Conservation (phyloP, 1,140 invertebrate genomes). For the Onthophagus taurus region DNA sequence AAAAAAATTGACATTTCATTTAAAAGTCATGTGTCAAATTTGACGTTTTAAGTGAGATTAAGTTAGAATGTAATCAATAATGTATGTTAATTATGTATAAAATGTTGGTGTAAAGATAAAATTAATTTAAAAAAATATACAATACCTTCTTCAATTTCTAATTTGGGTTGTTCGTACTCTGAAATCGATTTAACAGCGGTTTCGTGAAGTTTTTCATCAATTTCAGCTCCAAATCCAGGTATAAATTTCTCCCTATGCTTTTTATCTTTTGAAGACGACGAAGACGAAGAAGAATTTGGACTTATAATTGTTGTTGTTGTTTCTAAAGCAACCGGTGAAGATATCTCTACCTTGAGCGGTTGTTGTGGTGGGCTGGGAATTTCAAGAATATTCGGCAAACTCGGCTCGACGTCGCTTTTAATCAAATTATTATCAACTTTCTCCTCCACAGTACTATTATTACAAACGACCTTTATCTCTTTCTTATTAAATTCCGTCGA, state of each 20-base stretch:
- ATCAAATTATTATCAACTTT: constrained; percentile 11
- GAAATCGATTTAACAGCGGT: constrained; percentile 69
- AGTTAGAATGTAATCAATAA: too few species aligned
- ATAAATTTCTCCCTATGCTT: constrained; percentile 54
- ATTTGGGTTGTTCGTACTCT: constrained; percentile 40
- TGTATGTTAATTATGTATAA: too few species aligned
- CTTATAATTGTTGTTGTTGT: constrained; percentile 44
- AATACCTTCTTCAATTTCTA: constrained; percentile 37
- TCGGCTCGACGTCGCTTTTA: constrained; percentile 18
- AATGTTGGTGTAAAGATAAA: too few species aligned
- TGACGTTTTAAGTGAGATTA: too few species aligned
- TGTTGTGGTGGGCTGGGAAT: constrained; percentile 28
- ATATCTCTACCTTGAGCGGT: constrained; percentile 24
- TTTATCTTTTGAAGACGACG: constrained; percentile 34
- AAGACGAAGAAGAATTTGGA: constrained; percentile 48
- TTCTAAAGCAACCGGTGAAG: constrained; percentile 31
- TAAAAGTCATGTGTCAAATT: too few species aligned
- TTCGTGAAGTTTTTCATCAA: constrained; percentile 66
- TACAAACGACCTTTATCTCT: neutral
- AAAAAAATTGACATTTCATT: too few species aligned
- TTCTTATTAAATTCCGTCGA: constrained; percentile 25
- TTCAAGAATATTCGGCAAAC: constrained; percentile 31
- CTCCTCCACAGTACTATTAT: neutral
- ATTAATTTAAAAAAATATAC: too few species aligned
- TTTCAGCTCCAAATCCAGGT: constrained; percentile 56